These are phyloP conservation scores for Eudorcas thomsonii DNA, from an alignment of 2,113 vertebrate species.

Conservation along the genomic window DNA sequence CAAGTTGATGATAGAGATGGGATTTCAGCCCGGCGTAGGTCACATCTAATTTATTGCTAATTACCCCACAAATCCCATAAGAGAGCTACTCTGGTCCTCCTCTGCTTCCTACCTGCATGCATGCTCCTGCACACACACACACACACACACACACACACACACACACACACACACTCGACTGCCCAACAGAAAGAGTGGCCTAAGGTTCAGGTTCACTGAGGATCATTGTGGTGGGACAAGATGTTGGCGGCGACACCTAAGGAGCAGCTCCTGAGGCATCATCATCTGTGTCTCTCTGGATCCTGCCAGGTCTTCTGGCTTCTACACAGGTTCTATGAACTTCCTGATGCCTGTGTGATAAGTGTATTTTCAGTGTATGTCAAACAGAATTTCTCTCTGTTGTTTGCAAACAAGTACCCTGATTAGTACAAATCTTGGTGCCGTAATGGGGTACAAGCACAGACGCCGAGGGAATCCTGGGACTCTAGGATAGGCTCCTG, in stretches of 20 bases:
- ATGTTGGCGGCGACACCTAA: rapidly evolving
- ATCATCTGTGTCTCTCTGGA: neutral
- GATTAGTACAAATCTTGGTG: neutral
- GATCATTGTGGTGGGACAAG: neutral
- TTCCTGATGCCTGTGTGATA: neutral
- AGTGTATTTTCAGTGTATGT: neutral
- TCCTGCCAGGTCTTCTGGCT: neutral
- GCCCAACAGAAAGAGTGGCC: neutral
- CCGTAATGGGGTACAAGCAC: neutral
- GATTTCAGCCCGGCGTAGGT: neutral
- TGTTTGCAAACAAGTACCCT: neutral
- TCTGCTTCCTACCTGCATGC: neutral
- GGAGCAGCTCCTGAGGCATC: neutral
- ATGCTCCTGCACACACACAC: rapidly evolving
- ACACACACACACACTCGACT: neutral
- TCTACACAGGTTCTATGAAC: neutral
- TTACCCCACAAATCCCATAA: neutral
- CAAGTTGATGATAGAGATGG: neutral
- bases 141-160: neutral
- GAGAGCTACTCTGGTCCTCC: neutral
- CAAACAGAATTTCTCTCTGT: neutral
- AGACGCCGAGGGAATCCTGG: neutral
- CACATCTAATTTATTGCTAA: neutral
- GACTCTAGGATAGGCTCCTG: neutral
- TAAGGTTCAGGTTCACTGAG: neutral